Evolutionary conservation across 2,888 invertebrate species (phyloP), one percentile per base, ranked within the genome.

Genomic region (Eulithis prunata): DNA sequence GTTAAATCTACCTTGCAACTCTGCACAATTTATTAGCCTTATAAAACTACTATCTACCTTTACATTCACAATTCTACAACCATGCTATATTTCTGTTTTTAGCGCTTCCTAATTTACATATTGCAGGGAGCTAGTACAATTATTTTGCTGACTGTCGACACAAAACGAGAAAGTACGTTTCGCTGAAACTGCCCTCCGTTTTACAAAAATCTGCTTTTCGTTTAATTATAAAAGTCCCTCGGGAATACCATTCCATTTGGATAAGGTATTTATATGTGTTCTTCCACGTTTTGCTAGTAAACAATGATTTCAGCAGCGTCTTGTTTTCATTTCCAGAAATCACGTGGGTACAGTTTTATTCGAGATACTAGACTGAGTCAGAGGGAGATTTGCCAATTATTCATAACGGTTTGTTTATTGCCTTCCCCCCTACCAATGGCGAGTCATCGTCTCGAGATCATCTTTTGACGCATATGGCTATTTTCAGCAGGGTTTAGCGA

Each of bases 401-500:
- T 90, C 88, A 89, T 84, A 82, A 75, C 72, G 68, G 71, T 69
- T 73, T 75, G 87, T 88, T 88, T 87, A 87, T 87, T 83, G 82
- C 81, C 77, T 79, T 79, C 77, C 75, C 32, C 52, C n/a, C 52
- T n/a, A 78, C 85, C 57, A 78, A 74, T 59, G 75, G 70, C 72
- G 81, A 88, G 82, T 91, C 90, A 90, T 87, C 87, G 83, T 69
- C 74, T 80, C 80, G 76, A 79, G 78, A 82, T 74, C 69, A 82
- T 81, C 79, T 81, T 76, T 79, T 91, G 91, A 90, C 90, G 88
- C 86, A 87, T 87, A 72, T 69, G 58, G 75, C 78, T 91, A 91
- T 92, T 91, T 91, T 83, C 68, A 79, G 82, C 74, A 72, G 62
- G 71, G 69, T 72, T 75, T 76, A 61, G 72, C 77, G 79, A 71